Base-by-base conservation (phyloP, 2,888 invertebrate genomes). In the Willowsia nigromaculata region DNA sequence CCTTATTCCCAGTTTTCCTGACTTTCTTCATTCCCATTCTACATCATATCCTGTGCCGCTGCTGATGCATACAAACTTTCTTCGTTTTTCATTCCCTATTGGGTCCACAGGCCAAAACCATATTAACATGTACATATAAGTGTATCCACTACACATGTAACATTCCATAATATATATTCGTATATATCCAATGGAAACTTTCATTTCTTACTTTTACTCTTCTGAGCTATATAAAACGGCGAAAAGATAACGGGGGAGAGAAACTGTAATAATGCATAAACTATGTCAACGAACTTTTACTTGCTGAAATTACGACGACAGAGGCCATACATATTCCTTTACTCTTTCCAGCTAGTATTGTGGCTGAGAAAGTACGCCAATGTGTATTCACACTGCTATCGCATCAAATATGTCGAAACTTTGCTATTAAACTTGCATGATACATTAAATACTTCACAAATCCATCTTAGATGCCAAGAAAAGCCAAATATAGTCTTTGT, bases 51-150 rank as follows among this genome's bases (percentile, higher is more conserved):
- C 71, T 47, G 56, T 62, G 27, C 62, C 33, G 76, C 83, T 84
- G 56, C 88, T 89, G 86, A 87, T 90, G 90, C 89, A 91, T 90
- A 90, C 90, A 91, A 90, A 90, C 89, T 90, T 91, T 91, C 88
- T 88, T 90, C 88, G 87, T 89, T 89, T 87, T 90, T 85, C 85
- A 89, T 90, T 86, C 85, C 90, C 86, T 83, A 27, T 50, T 68
- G 88, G 89, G n/a, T 89, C 65, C 90, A 82, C 47, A 80, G 88
- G 76, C 76, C 76, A 53, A 78, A 56, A 78, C n/a, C 78, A 78
- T 78, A 56, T 53, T n/a, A 6, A 27, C 27, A 62, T n/a, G 15
- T 78, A 78, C 33, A 62, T 81, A 11, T 43, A 62, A n/a, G 22
- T 56, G n/a, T 53, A 11, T 40, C 15, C n/a, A n/a, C n/a, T 40